Conservation (phyloP, 2,888 invertebrate species). For the Philhelius pedissequus region DNA sequence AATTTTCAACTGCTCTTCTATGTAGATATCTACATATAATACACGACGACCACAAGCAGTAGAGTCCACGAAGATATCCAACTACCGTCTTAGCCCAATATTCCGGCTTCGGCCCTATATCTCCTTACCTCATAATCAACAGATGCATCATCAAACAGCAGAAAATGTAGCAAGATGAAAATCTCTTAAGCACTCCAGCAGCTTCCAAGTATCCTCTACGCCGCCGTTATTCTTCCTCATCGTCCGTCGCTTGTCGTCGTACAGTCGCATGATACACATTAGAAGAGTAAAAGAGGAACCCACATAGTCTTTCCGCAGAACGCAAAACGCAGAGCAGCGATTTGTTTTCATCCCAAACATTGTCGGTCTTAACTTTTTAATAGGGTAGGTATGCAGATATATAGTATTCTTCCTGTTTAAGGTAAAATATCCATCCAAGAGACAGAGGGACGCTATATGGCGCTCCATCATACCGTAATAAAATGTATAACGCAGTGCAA, state of each 20-base stretch:
- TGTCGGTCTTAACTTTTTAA: constrained; percentile 55
- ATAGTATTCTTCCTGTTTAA: not conserved
- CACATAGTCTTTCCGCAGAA: constrained; percentile 55
- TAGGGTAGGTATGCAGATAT: too few species aligned
- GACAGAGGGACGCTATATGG: constrained; percentile 11
- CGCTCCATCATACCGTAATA: constrained; percentile 53
- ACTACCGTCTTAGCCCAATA: not conserved
- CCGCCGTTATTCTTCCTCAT: constrained; percentile 1
- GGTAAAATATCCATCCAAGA: not conserved
- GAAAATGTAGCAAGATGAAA: constrained; percentile 38
- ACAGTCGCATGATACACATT: constrained; percentile 34
- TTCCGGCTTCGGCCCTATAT: not conserved
- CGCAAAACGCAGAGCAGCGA: constrained; percentile 58
- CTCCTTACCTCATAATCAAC: constrained; percentile 1
- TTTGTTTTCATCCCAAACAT: constrained; percentile 60
- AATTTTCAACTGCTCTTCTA: constrained; percentile 25
- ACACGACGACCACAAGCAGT: not conserved
- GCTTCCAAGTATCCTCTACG: constrained; percentile 2
- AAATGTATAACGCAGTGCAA: constrained; percentile 35
- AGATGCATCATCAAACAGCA: constrained; percentile 47
- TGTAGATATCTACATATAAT: not conserved
- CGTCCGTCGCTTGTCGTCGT: constrained; percentile 4
- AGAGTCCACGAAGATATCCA: constrained; percentile 2
- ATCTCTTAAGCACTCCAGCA: constrained; percentile 57
- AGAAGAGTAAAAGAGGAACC: constrained; percentile 22